phyloP scores from a whole-genome alignment of 2,888 invertebrate species.

The Listrodromus nycthemerus region DNA sequence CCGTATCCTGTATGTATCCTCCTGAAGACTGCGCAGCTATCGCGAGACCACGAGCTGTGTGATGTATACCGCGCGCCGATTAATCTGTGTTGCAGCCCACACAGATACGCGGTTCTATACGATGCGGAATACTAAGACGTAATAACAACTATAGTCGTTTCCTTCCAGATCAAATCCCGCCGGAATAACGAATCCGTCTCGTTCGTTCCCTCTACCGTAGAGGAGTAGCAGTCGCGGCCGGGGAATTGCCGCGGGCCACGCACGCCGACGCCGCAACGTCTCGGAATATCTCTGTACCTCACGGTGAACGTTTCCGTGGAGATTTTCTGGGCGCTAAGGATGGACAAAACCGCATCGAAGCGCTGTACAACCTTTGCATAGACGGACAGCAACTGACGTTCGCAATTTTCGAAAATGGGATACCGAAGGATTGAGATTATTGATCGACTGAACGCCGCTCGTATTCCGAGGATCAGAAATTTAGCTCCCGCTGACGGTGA shows the following conservation, averaged over 20 bases:
- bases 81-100: constrained; percentile 13
- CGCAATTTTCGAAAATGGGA: background rate
- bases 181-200: constrained; percentile 74
- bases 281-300: constrained; percentile 16
- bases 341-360: background rate
- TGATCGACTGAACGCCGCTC: background rate
- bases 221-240: constrained; percentile 67
- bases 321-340: background rate
- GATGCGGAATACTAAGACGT: constrained; percentile 11
- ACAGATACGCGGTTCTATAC: constrained; percentile 2
- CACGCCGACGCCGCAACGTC: constrained; percentile 68
- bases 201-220: constrained; percentile 8
- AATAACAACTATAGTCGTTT: constrained; percentile 76
- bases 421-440: background rate
- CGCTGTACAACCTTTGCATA: background rate
- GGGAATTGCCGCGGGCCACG: constrained; percentile 81
- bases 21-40: constrained; percentile 34
- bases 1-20: constrained; percentile 77
- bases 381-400: background rate
- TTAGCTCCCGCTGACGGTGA: background rate
- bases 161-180: constrained; percentile 79
- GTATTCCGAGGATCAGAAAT: background rate
- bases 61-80: constrained; percentile 51
- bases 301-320: constrained; percentile 7
- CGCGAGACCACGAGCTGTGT: constrained; percentile 33